Percentiles rank a stretch among this genome's conserved stretches.
Conservation (phyloP, 2,888 invertebrate genomes). For the Rugalucina vietnamica region DNA sequence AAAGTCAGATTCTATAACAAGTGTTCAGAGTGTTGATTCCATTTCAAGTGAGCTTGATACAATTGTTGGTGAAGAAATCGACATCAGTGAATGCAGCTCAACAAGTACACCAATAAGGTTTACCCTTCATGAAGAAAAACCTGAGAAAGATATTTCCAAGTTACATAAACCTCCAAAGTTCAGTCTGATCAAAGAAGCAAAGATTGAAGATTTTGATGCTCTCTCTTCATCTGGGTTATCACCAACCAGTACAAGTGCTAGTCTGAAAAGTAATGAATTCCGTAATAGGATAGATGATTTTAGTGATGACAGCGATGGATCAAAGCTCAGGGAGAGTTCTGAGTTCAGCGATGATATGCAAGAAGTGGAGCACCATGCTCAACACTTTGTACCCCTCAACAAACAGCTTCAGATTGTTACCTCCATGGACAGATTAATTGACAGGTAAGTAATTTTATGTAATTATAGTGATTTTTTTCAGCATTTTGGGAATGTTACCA, state of each 20-base stretch:
- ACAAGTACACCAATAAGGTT: conserved; percentile 60
- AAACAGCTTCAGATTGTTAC: conserved; percentile 78
- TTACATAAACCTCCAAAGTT: conserved; percentile 49
- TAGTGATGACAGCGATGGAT: conserved; percentile 75
- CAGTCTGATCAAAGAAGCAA: conserved; percentile 60
- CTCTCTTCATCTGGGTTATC: conserved; percentile 75
- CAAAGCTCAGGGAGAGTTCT: conserved; percentile 64
- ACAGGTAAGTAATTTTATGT: conserved; percentile 54
- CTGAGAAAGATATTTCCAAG: conserved; percentile 37
- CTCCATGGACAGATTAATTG: conserved; percentile 70
- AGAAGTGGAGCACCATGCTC: conserved; percentile 65
- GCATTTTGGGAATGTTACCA: too few species aligned
- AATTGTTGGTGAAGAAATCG: conserved; percentile 42
- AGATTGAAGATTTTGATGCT: conserved; percentile 65
- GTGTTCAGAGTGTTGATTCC: conserved; percentile 36
- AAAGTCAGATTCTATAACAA: conserved; percentile 29
- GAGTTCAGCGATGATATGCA: conserved; percentile 73
- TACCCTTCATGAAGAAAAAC: conserved; percentile 53
- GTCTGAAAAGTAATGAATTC: conserved; percentile 64
- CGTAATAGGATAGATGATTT: conserved; percentile 71
- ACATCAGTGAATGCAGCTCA: conserved; percentile 55
- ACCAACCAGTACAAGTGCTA: conserved; percentile 69
- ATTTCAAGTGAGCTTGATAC: conserved; percentile 55
- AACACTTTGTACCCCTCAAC: conserved; percentile 73
- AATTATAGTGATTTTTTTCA: too few species aligned